Percentiles rank a stretch among this genome's conserved stretches.
Conservation (phyloP, 2,797 vertebrate species). For the Odontamblyopus rebecca region DNA sequence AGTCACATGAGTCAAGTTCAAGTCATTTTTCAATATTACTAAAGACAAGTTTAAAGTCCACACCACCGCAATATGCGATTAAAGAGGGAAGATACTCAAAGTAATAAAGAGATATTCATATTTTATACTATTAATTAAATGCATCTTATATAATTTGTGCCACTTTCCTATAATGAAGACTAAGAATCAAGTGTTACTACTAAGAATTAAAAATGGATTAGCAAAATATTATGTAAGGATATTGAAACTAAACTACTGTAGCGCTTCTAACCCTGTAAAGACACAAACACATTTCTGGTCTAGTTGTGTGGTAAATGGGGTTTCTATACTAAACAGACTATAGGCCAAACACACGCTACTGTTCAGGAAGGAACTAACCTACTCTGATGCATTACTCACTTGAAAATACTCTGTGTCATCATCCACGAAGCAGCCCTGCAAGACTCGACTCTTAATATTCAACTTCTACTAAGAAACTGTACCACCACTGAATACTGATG, state of each 20-base stretch:
- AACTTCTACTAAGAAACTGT: conserved; percentile 31
- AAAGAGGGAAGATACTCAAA: too few relatives aligned
- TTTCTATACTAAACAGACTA: conserved; percentile 25
- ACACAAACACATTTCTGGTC: not conserved
- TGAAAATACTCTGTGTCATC: conserved; percentile 76
- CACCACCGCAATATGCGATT: too few relatives aligned
- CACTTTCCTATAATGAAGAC: too few relatives aligned
- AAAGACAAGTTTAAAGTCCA: too few relatives aligned
- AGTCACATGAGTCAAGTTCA: too few relatives aligned
- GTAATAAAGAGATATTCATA: too few relatives aligned
- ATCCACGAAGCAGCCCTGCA: conserved; percentile 71
- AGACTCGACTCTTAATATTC: conserved; percentile 71
- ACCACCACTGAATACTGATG: conserved; percentile 3
- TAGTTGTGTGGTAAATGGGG: conserved; percentile 3
- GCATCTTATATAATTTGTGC: too few relatives aligned
- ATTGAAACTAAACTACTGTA: not conserved
- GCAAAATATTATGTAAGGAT: too few relatives aligned
- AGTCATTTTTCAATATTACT: too few relatives aligned
- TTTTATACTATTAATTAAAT: too few relatives aligned
- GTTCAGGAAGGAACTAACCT: conserved; percentile 27
- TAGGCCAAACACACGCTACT: not conserved
- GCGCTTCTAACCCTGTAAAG: not conserved
- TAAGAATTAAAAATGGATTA: too few relatives aligned
- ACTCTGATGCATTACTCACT: conserved; percentile 72
- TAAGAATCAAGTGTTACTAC: too few relatives aligned